Evolutionary conservation across 2,797 vertebrate genomes (phyloP).

Genomic region (Acrocephalus scirpaceus): DNA sequence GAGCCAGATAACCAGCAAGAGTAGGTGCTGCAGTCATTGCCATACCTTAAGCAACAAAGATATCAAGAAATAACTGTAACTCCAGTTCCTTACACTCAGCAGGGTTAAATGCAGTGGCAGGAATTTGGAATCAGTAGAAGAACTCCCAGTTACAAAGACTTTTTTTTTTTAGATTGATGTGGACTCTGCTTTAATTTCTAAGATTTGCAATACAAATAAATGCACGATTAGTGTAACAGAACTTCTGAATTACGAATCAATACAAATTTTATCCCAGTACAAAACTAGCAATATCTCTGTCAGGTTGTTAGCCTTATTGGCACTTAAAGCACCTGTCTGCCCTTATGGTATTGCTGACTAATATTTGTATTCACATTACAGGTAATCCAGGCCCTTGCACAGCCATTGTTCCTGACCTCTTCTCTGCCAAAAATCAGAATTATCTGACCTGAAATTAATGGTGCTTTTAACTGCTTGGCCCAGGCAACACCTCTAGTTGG

Average conservation of each 20-base stretch:
- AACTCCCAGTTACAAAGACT: neutral
- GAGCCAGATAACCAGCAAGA: neutral
- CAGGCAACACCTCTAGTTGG: neutral
- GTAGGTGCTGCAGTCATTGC: neutral
- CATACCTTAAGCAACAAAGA: neutral
- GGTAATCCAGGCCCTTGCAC: neutral
- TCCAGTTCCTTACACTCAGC: neutral
- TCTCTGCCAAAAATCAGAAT: neutral
- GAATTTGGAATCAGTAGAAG: neutral
- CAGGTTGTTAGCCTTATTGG: neutral
- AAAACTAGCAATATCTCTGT: neutral
- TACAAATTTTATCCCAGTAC: neutral
- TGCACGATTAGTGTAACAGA: neutral
- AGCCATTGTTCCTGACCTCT: neutral
- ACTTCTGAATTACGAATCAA: neutral
- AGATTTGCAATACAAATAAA: neutral
- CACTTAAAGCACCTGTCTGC: neutral
- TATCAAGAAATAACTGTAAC: neutral
- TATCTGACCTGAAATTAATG: neutral
- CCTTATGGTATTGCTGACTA: neutral
- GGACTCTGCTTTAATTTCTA: neutral
- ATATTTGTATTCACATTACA: neutral
- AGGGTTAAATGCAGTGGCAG: neutral
- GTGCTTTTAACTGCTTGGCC: neutral
- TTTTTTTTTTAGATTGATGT: neutral